A percentile compares a stretch with the other conserved stretches of the same genome.
Conservation (phyloP, 2,113 vertebrate species). For the Microtus pennsylvanicus region DNA sequence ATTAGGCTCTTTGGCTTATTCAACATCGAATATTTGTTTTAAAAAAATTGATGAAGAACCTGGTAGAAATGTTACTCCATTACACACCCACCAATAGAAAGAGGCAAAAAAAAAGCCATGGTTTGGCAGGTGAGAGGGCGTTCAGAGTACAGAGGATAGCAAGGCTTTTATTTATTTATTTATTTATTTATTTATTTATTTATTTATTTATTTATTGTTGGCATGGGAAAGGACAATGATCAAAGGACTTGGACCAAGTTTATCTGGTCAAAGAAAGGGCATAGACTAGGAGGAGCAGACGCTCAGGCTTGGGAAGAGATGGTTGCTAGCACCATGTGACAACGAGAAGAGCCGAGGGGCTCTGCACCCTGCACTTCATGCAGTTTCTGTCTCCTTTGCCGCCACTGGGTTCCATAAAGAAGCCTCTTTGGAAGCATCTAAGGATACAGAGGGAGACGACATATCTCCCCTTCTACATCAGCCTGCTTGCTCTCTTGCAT, state of each 20-base stretch:
- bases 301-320: background rate
- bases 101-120: slow-evolving; percentile 1
- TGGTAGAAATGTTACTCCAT: background rate
- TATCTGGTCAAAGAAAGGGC: slow-evolving; percentile 68
- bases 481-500: background rate
- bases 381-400: background rate
- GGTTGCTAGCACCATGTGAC: background rate
- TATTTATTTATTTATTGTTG: background rate
- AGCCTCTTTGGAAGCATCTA: background rate
- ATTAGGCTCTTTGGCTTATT: background rate
- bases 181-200: background rate
- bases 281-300: slow-evolving; percentile 52
- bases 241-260: slow-evolving; percentile 58
- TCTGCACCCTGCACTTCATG: rapidly evolving
- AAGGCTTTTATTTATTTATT: slow-evolving; percentile 50
- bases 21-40: background rate
- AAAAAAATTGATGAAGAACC: background rate
- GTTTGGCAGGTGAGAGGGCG: slow-evolving; percentile 70
- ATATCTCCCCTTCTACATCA: too few species aligned
- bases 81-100: slow-evolving; percentile 17
- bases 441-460: background rate
- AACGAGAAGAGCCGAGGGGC: background rate
- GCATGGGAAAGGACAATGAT: slow-evolving; percentile 52
- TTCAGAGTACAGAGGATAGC: slow-evolving; percentile 50
- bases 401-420: background rate